phyloP scores from a whole-genome alignment of 2,888 invertebrate genomes.

The Agrotis ipsilon region DNA sequence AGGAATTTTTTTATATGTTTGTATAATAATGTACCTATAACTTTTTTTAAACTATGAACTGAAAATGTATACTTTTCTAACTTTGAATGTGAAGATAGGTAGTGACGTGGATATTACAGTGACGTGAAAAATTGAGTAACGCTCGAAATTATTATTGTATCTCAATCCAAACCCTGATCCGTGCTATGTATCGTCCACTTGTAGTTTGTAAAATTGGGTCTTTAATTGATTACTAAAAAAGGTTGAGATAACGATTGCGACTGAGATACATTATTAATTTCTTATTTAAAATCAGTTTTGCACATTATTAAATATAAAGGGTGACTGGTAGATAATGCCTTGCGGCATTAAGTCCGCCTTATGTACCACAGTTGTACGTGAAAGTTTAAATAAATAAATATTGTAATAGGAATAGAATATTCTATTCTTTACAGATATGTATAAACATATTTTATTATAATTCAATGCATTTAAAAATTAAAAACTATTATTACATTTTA shows the following conservation, averaged over 20 bases:
- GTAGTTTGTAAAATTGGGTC: too few relatives aligned
- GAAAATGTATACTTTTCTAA: slow-evolving; percentile 23
- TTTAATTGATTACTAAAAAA: too few relatives aligned
- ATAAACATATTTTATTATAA: slow-evolving; percentile 23
- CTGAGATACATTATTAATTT: too few relatives aligned
- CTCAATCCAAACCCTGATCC: too few relatives aligned
- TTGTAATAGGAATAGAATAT: slow-evolving; percentile 12
- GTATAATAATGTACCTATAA: slow-evolving; percentile 34
- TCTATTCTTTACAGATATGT: slow-evolving; percentile 1
- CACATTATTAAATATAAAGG: slow-evolving; percentile 30
- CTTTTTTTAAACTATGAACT: slow-evolving; percentile 29
- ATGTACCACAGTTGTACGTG: too few relatives aligned
- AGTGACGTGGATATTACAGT: slow-evolving; percentile 5
- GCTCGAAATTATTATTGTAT: too few relatives aligned
- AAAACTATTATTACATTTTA: slow-evolving; percentile 27
- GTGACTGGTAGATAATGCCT: too few relatives aligned
- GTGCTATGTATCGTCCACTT: too few relatives aligned
- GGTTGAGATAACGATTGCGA: too few relatives aligned
- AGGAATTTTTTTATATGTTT: slow-evolving; percentile 29
- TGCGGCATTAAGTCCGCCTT: too few relatives aligned
- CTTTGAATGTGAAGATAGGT: slow-evolving; percentile 41
- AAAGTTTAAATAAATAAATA: too few relatives aligned
- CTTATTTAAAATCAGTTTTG: slow-evolving; percentile 30
- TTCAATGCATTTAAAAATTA: slow-evolving; percentile 32
- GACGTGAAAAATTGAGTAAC: slow-evolving; percentile 33